These are phyloP conservation scores for Orthonyx spaldingii DNA, from an alignment of 2,113 vertebrate species.

Conservation along the genomic window DNA sequence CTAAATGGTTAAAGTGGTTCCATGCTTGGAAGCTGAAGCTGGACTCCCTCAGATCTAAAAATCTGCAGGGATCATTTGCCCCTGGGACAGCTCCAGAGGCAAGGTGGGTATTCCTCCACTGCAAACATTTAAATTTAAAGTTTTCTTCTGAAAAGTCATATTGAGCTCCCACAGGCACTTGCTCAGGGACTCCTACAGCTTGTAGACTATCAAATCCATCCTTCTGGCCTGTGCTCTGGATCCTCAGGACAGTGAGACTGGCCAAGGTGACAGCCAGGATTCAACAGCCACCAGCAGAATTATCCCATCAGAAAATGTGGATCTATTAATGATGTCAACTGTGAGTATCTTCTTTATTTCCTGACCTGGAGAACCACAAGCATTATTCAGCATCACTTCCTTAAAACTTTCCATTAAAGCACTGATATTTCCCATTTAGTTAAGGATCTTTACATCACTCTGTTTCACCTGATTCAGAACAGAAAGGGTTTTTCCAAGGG, in stretches of 20 bases:
- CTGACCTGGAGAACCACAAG: not conserved
- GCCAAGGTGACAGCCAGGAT: not conserved
- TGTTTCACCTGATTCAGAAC: not conserved
- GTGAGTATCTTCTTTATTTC: not conserved
- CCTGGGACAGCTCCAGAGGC: not conserved
- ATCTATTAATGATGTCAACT: not conserved
- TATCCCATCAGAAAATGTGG: not conserved
- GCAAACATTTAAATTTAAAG: not conserved
- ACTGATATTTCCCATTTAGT: not conserved
- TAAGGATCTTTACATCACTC: not conserved
- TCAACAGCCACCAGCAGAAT: not conserved
- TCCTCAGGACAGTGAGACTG: not conserved
- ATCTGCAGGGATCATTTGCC: not conserved
- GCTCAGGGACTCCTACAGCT: not conserved
- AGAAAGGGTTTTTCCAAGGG: not conserved
- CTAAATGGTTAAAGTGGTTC: not conserved
- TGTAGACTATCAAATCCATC: not conserved
- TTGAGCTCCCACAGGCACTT: not conserved
- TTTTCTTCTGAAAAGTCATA: not conserved
- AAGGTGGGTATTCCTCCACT: not conserved
- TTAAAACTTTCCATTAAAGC: not conserved
- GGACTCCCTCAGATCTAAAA: not conserved
- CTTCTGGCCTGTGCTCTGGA: not conserved
- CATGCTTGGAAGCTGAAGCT: not conserved
- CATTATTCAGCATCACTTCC: not conserved